Evolutionary conservation across 2,888 invertebrate genomes (phyloP).

Genomic region (Heteromyza rotundicornis): DNA sequence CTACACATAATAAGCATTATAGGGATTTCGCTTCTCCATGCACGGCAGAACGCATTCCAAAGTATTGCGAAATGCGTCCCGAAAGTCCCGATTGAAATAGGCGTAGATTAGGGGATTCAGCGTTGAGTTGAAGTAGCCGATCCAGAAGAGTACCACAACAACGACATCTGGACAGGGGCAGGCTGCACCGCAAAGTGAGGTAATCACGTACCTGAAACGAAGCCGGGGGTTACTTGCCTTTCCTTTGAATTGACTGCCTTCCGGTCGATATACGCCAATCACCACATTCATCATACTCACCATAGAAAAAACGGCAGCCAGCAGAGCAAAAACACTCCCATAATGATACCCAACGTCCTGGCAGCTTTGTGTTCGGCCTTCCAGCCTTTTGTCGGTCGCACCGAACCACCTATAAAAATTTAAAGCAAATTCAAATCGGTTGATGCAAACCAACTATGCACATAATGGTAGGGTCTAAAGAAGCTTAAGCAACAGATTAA

Average conservation of each 20-base stretch:
- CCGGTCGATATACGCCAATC: constrained; percentile 17
- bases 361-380: constrained; percentile 92
- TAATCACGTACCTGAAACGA: constrained; percentile 79
- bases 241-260: too few species aligned
- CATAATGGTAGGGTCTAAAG: neutral
- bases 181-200: constrained; percentile 81
- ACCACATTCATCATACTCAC: too few species aligned
- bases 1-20: constrained; percentile 63
- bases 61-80: constrained; percentile 94
- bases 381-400: constrained; percentile 82
- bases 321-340: constrained; percentile 93
- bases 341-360: constrained; percentile 93
- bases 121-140: constrained; percentile 96
- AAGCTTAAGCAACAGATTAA: neutral
- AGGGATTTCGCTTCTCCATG: constrained; percentile 64
- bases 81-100: constrained; percentile 95
- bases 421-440: constrained; percentile 22
- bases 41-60: constrained; percentile 85
- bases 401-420: constrained; percentile 62
- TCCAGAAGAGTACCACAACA: constrained; percentile 94
- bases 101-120: constrained; percentile 95
- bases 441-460: too few species aligned
- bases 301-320: constrained; percentile 97
- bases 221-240: neutral
- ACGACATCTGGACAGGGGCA: constrained; percentile 86